phyloP scores from a whole-genome alignment of 2,888 invertebrate genomes.

The Drosophila neotestacea region DNA sequence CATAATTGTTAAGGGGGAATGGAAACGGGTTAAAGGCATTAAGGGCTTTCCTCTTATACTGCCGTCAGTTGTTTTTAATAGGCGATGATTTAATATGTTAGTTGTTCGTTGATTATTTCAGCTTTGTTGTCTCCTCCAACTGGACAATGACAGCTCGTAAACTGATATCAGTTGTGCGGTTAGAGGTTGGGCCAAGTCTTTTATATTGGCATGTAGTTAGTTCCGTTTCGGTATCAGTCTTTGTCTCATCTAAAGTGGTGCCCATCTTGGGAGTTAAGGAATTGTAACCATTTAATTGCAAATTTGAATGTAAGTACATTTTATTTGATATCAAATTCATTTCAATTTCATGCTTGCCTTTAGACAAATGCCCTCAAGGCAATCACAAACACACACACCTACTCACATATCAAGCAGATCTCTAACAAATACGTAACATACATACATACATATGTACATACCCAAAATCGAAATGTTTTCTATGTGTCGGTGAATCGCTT shows the following conservation, averaged over 20 bases:
- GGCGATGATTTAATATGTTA: conserved; percentile 10
- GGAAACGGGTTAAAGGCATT: conserved; percentile 3
- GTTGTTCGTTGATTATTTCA: conserved; percentile 14
- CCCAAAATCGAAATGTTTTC: conserved; percentile 57
- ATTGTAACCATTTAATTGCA: conserved; percentile 49
- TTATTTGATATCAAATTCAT: conserved; percentile 71
- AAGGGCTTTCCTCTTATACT: conserved; percentile 12
- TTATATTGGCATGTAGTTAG: conserved; percentile 37
- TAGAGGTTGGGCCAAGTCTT: conserved; percentile 57
- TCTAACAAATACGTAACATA: conserved; percentile 21
- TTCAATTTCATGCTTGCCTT: conserved; percentile 68
- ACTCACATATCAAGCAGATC: conserved; percentile 48
- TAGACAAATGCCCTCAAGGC: conserved; percentile 63
- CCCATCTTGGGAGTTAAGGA: conserved; percentile 28
- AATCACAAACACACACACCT: conserved; percentile 38
- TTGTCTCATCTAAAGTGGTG: conserved; percentile 3
- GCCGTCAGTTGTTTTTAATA: not conserved
- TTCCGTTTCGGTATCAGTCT: conserved; percentile 46
- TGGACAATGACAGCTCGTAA: conserved; percentile 56
- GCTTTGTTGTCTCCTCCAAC: conserved; percentile 8
- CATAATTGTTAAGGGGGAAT: conserved; percentile 42
- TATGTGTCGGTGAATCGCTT: conserved; percentile 53
- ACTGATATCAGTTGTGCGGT: conserved; percentile 59
- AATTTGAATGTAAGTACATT: conserved; percentile 50
- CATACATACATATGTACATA: conserved; percentile 26